Evolutionary conservation across 1,140 invertebrate genomes (phyloP).

Genomic region (Eriosoma lanigerum): DNA sequence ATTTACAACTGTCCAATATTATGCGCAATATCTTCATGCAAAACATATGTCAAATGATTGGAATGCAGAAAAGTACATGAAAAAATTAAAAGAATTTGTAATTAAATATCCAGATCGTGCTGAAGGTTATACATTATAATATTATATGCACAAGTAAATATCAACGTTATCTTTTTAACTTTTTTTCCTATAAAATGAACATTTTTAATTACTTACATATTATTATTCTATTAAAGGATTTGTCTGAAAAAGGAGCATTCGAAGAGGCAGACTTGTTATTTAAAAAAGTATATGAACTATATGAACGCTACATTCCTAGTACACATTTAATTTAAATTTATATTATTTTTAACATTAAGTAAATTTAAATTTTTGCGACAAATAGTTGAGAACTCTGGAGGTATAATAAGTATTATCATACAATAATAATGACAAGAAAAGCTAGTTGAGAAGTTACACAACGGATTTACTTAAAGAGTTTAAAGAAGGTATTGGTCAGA

Average conservation of each 20-base stretch:
- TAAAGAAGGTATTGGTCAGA: no score
- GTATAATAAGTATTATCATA: no score
- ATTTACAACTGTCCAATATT: conserved; percentile 82
- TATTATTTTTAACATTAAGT: no score
- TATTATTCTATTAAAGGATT: conserved; percentile 61
- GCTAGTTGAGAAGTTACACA: no score
- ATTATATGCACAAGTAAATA: conserved; percentile 74
- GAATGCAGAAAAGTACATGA: conserved; percentile 61
- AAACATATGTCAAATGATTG: conserved; percentile 59
- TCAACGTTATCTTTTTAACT: conserved; percentile 48
- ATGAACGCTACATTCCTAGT: conserved; percentile 85
- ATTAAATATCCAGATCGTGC: conserved; percentile 79
- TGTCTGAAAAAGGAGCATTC: conserved; percentile 80
- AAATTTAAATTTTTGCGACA: no score
- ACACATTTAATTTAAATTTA: no score
- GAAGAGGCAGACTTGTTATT: conserved; percentile 80
- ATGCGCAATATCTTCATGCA: conserved; percentile 70
- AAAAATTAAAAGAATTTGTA: conserved; percentile 73
- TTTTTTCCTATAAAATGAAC: not conserved
- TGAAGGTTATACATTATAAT: conserved; percentile 82
- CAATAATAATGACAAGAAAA: no score
- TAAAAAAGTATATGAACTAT: conserved; percentile 75
- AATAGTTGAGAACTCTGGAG: no score
- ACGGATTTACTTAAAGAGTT: no score
- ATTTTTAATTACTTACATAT: conserved; percentile 13